Evolutionary conservation across 1,140 invertebrate genomes (phyloP), one percentile per base, ranked within the genome.

Genomic region (Drosophila ogumai): DNA sequence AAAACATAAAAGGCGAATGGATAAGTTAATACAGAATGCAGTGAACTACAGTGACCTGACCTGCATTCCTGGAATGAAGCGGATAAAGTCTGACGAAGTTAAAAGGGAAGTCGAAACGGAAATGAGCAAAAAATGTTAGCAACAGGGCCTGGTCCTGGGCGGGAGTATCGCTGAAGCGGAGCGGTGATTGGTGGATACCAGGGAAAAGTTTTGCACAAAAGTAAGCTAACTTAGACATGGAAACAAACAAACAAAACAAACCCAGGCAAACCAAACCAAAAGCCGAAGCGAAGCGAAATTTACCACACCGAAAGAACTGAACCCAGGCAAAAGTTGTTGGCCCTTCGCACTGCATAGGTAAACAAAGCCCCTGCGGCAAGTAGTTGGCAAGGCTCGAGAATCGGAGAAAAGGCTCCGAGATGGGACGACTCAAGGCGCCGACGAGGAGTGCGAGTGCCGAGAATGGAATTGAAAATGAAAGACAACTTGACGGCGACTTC

Each of bases 401-500:
- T 43, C 43, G 69, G 31, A 57, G 31, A 12, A 38, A 36, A 15
- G 19, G 38, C 34, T 55, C 31, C 19, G 19, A 38, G 19, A 32
- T 41, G 47, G 40, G 47, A 28, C 13, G 57, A n/a, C 34, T n/a
- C 28, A 13, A 28, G 44, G 43, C 40, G 44, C 25, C 10, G 38
- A 17, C 40, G 12, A 15, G 25, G 34, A 50, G 61, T 43, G 13
- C 28, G 43, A 60, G 49, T 32, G 57, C 38, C 40, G 28, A 67
- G 76, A 65, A 64, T 80, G 73, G 63, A 81, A 87, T 79, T 86
- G 65, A 77, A 88, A 88, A 88, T 80, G 72, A 67, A 71, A 81
- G 85, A 84, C 80, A 87, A 84, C 73, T 88, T 88, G 84, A 87
- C 75, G 85, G 82, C 65, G 68, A 87, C 72, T 90, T 88, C 80